These are phyloP conservation scores for Paratrypauchen microcephalus DNA, from an alignment of 2,797 vertebrate species.

Conservation along the genomic window DNA sequence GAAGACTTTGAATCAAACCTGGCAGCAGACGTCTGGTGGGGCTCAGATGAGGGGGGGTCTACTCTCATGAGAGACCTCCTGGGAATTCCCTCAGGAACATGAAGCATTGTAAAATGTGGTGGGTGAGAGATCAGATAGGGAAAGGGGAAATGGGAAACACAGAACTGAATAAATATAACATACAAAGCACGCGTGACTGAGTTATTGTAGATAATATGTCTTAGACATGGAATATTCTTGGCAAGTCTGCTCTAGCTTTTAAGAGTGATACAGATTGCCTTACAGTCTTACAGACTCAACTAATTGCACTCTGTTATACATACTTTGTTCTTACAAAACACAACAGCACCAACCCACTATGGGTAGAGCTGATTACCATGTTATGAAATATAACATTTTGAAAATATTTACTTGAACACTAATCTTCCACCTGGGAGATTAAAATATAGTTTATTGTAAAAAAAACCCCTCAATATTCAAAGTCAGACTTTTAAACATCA, in stretches of 20 bases:
- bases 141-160: slow-evolving; percentile 18
- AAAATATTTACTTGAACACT: too few relatives aligned
- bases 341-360: too few relatives aligned
- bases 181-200: background rate
- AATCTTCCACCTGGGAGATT: too few relatives aligned
- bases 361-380: too few relatives aligned
- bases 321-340: too few relatives aligned
- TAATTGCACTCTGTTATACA: too few relatives aligned
- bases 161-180: slow-evolving; percentile 5
- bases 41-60: slow-evolving; percentile 17
- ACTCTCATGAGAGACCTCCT: slow-evolving; percentile 2
- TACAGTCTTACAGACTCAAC: too few relatives aligned
- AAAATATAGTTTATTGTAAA: too few relatives aligned
- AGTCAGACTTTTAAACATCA: background rate
- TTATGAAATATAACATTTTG: too few relatives aligned
- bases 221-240: background rate
- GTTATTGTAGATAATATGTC: background rate
- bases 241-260: background rate
- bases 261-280: too few relatives aligned
- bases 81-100: slow-evolving; percentile 32
- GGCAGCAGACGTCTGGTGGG: slow-evolving; percentile 12
- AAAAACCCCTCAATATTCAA: too few relatives aligned
- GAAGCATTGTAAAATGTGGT: slow-evolving; percentile 34
- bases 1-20: background rate
- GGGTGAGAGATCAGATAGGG: slow-evolving; percentile 1